A percentile compares a stretch with the other conserved stretches of the same genome.
phyloP scores from a whole-genome alignment of 1,140 invertebrate species.

The Drosophila orosa region DNA sequence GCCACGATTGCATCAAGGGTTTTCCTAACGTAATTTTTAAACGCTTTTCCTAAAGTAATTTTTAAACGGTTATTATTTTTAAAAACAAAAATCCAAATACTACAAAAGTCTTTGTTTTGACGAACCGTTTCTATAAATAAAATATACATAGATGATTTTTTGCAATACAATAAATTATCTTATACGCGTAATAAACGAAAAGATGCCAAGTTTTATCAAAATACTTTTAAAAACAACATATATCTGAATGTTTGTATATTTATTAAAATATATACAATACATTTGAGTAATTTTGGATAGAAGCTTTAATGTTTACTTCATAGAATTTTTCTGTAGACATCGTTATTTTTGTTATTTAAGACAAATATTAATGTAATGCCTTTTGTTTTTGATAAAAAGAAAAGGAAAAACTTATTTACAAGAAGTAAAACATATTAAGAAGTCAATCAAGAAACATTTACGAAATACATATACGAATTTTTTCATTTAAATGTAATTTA shows the following conservation, averaged over 20 bases:
- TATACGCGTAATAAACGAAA: conserved; percentile 5
- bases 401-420: neutral
- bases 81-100: neutral
- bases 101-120: neutral
- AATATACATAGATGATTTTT: neutral
- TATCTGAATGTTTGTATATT: neutral
- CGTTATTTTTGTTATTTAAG: neutral
- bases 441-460: too few species aligned
- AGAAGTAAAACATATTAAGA: too few species aligned
- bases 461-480: too few species aligned
- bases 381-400: neutral
- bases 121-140: neutral
- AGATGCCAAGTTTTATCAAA: conserved; percentile 8
- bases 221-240: conserved; percentile 1
- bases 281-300: neutral
- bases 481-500: too few species aligned
- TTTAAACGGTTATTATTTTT: neutral
- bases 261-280: neutral
- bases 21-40: neutral
- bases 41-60: neutral
- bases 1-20: neutral
- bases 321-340: neutral
- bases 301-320: neutral
- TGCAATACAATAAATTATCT: neutral
- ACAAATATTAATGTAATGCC: neutral